Evolutionary conservation across 2,113 vertebrate genomes (phyloP).

Genomic region (Dunckerocampus dactyliophorus): DNA sequence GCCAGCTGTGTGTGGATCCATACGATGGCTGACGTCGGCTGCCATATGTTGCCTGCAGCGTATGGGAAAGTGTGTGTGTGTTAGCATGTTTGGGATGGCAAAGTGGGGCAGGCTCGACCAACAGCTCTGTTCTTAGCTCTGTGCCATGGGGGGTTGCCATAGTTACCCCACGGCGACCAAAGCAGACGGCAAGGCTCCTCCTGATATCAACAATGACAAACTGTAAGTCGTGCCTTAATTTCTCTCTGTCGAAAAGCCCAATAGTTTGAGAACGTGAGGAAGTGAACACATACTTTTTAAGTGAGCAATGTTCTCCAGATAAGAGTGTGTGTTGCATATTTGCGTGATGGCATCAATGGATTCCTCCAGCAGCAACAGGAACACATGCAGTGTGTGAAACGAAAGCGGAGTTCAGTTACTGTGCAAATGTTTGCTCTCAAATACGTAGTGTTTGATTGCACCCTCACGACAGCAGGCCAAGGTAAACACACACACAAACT

Average conservation of each 20-base stretch:
- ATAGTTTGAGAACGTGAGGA: background rate
- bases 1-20: constrained; percentile 7
- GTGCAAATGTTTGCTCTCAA: constrained; percentile 29
- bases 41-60: constrained; percentile 30
- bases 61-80: constrained; percentile 25
- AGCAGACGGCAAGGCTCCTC: constrained; percentile 42
- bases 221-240: constrained; percentile 48
- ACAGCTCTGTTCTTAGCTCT: constrained; percentile 57
- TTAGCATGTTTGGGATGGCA: constrained; percentile 61
- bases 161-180: constrained; percentile 68
- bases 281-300: background rate
- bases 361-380: constrained; percentile 34
- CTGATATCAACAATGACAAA: constrained; percentile 53
- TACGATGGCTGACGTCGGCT: constrained; percentile 31
- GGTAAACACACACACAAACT: constrained; percentile 33
- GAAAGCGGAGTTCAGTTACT: constrained; percentile 12
- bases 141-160: constrained; percentile 71
- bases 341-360: constrained; percentile 64
- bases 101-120: constrained; percentile 43
- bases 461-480: constrained; percentile 28
- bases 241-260: background rate
- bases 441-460: constrained; percentile 21
- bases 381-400: constrained; percentile 21
- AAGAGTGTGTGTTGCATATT: constrained; percentile 54
- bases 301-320: constrained; percentile 57